These are phyloP conservation scores for Apotomis betuletana DNA, from an alignment of 2,888 invertebrate species.

Conservation along the genomic window DNA sequence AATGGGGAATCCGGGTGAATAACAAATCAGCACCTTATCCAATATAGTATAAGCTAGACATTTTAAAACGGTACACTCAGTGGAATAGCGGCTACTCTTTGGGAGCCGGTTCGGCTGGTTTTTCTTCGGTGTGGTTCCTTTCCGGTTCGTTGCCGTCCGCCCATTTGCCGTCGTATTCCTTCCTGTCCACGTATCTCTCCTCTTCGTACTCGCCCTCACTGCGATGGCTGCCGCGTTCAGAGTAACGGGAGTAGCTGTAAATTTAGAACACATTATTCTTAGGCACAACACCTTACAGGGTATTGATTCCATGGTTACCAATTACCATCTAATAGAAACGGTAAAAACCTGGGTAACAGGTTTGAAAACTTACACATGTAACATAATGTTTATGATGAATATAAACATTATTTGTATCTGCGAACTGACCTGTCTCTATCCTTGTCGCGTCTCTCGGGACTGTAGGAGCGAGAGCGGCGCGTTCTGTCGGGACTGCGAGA, in stretches of 20 bases:
- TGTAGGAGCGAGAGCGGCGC: slow-evolving; percentile 78
- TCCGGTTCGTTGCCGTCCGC: slow-evolving; percentile 84
- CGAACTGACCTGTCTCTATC: slow-evolving; percentile 75
- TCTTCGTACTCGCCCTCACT: slow-evolving; percentile 82
- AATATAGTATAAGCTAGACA: slow-evolving; percentile 15
- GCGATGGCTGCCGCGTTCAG: slow-evolving; percentile 76
- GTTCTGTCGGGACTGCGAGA: slow-evolving; percentile 83
- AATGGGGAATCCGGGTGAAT: slow-evolving; percentile 22
- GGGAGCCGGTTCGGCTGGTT: slow-evolving; percentile 68
- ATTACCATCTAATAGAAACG: no score
- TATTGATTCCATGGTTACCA: not conserved
- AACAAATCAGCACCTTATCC: slow-evolving; percentile 44
- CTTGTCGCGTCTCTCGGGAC: slow-evolving; percentile 76
- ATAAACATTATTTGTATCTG: not conserved
- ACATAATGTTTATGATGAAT: no score
- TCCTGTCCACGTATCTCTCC: slow-evolving; percentile 83
- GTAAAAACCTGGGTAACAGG: no score
- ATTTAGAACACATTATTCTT: slow-evolving; percentile 38
- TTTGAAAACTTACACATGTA: no score
- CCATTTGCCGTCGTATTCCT: slow-evolving; percentile 87
- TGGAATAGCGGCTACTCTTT: slow-evolving; percentile 50
- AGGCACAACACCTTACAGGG: slow-evolving; percentile 23
- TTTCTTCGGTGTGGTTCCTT: slow-evolving; percentile 65
- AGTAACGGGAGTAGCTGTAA: slow-evolving; percentile 74
- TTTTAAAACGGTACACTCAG: slow-evolving; percentile 23